A percentile compares a stretch with the other conserved stretches of the same genome.
These are phyloP conservation scores for Zelostemma sp. DNA, from an alignment of 1,140 invertebrate genomes.

Conservation along the genomic window DNA sequence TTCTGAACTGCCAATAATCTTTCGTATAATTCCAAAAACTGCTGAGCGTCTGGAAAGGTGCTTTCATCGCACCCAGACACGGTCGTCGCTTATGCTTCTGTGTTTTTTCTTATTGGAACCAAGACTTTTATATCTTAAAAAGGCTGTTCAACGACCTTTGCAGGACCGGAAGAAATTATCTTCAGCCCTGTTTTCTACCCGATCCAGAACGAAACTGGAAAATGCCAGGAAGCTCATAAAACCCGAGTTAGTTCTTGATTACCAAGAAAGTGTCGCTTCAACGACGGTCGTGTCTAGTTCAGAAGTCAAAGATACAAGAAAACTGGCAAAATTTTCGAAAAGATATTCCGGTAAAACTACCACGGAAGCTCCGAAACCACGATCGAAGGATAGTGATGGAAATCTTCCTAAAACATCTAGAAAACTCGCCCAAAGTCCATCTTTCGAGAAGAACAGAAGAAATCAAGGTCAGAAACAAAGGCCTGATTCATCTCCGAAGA, in stretches of 20 bases:
- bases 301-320: slow-evolving; percentile 44
- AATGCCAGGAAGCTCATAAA: slow-evolving; percentile 61
- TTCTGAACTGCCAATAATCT: not conserved
- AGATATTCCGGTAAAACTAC: slow-evolving; percentile 14
- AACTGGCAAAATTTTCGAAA: slow-evolving; percentile 41
- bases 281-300: slow-evolving; percentile 25
- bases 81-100: slow-evolving; percentile 36
- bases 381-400: slow-evolving; percentile 16
- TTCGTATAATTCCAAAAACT: slow-evolving; percentile 20
- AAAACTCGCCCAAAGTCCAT: slow-evolving; percentile 11
- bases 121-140: slow-evolving; percentile 32
- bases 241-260: slow-evolving; percentile 57
- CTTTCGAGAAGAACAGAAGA: slow-evolving; percentile 13
- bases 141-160: slow-evolving; percentile 54
- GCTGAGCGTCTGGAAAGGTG: slow-evolving; percentile 22
- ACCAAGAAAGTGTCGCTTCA: slow-evolving; percentile 45
- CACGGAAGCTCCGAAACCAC: slow-evolving; percentile 7
- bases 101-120: slow-evolving; percentile 8
- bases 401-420: slow-evolving; percentile 13
- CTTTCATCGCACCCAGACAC: slow-evolving; percentile 27
- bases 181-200: slow-evolving; percentile 52
- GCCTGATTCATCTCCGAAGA: slow-evolving; percentile 11
- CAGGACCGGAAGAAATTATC: slow-evolving; percentile 61
- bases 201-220: slow-evolving; percentile 63
- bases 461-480: not conserved